Conservation (phyloP, 1,140 invertebrate genomes). For the Heliothis subflexa region DNA sequence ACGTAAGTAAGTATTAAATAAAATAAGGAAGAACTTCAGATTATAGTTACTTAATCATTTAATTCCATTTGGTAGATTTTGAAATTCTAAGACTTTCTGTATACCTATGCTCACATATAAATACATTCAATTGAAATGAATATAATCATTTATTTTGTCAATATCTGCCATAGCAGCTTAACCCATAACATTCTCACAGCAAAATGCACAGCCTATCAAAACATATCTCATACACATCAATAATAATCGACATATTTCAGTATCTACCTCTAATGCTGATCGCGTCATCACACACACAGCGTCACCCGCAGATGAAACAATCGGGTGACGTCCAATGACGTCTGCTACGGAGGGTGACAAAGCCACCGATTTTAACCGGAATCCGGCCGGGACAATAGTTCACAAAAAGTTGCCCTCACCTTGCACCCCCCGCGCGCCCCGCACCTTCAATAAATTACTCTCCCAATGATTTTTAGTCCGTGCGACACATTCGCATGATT, state of each 20-base stretch:
- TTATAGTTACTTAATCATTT: too few relatives aligned
- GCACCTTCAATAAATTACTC: conserved; percentile 69
- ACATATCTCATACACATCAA: conserved; percentile 14
- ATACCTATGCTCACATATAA: too few relatives aligned
- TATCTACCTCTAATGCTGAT: conserved; percentile 22
- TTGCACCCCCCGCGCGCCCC: conserved; percentile 51
- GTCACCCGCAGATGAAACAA: conserved; percentile 39
- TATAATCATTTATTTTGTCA: too few relatives aligned
- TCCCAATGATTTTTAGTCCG: conserved; percentile 75
- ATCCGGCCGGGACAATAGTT: conserved; percentile 67
- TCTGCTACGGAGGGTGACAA: conserved; percentile 60
- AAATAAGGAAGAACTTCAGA: too few relatives aligned
- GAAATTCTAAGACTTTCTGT: too few relatives aligned
- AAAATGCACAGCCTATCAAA: conserved; percentile 14
- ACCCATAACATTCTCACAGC: neutral
- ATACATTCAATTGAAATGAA: too few relatives aligned
- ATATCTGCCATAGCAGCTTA: neutral
- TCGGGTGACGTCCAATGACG: conserved; percentile 50
- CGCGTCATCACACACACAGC: conserved; percentile 33
- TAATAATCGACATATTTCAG: conserved; percentile 29
- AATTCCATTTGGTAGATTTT: too few relatives aligned
- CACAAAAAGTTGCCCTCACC: conserved; percentile 64
- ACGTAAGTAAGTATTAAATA: too few relatives aligned
- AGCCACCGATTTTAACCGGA: conserved; percentile 58
- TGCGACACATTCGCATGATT: conserved; percentile 78